phyloP scores from a whole-genome alignment of 2,113 vertebrate species.

The Hystrix cristata region DNA sequence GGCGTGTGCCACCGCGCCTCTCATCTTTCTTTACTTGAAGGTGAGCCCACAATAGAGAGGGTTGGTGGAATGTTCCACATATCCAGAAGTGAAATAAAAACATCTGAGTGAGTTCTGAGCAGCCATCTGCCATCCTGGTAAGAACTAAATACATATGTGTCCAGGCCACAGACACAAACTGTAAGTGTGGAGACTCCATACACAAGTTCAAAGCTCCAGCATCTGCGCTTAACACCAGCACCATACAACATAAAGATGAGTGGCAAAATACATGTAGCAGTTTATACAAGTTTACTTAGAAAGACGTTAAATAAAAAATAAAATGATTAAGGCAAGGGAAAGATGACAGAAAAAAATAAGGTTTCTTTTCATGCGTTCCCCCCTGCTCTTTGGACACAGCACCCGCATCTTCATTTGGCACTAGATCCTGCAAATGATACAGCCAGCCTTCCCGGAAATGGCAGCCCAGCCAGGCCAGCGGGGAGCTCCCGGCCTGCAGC shows the following conservation, averaged over 20 bases:
- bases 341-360: neutral
- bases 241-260: neutral
- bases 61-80: neutral
- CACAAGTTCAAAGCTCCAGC: neutral
- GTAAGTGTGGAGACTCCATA: neutral
- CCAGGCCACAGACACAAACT: neutral
- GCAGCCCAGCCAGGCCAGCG: neutral
- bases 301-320: neutral
- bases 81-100: neutral
- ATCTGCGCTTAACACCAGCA: neutral
- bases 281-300: neutral
- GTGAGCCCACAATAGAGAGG: neutral
- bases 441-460: neutral
- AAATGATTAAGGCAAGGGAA: neutral
- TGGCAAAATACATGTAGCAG: neutral
- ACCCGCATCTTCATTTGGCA: neutral
- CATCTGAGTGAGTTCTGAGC: neutral
- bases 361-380: neutral
- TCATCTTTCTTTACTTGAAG: neutral
- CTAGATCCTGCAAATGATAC: neutral
- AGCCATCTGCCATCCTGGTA: neutral
- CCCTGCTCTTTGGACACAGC: neutral
- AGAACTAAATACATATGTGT: fast-evolving
- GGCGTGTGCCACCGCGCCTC: neutral
- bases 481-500: neutral